Percentiles rank a stretch among this genome's conserved stretches.
These are phyloP conservation scores for Myocastor coypus DNA, from an alignment of 2,113 vertebrate species.

Conservation along the genomic window DNA sequence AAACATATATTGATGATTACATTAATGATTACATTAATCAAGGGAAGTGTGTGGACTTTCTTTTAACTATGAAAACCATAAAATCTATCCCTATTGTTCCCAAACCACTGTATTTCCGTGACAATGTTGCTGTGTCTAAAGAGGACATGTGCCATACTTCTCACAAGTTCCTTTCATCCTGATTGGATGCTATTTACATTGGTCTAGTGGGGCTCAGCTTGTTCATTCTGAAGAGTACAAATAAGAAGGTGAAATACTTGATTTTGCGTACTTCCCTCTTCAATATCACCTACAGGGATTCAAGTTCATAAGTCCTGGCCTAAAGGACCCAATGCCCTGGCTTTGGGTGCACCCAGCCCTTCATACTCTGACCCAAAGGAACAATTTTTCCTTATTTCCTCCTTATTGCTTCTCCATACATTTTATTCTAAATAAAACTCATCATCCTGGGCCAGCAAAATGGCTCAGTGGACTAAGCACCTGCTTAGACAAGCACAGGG, in stretches of 20 bases:
- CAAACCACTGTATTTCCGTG: background rate
- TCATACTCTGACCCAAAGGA: background rate
- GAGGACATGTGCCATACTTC: background rate
- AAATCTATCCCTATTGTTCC: background rate
- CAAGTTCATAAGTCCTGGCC: background rate
- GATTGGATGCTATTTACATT: background rate
- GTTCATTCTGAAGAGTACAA: background rate
- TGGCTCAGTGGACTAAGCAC: too few species aligned
- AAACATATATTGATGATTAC: too few species aligned
- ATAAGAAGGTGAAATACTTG: background rate
- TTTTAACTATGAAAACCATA: background rate
- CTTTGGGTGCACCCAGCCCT: background rate
- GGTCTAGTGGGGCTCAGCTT: background rate
- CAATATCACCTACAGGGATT: background rate
- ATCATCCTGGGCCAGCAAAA: background rate
- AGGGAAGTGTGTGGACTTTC: too few species aligned
- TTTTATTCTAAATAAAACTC: background rate
- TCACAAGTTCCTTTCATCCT: background rate
- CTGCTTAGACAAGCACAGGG: too few species aligned
- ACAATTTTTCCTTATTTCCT: background rate
- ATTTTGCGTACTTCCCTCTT: background rate
- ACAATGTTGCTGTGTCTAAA: background rate
- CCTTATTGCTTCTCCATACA: background rate
- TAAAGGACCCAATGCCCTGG: background rate
- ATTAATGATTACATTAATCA: too few species aligned